Evolutionary conservation across 2,113 vertebrate genomes (phyloP), one percentile per base, ranked within the genome.

Genomic region (Scartelaos histophorus): DNA sequence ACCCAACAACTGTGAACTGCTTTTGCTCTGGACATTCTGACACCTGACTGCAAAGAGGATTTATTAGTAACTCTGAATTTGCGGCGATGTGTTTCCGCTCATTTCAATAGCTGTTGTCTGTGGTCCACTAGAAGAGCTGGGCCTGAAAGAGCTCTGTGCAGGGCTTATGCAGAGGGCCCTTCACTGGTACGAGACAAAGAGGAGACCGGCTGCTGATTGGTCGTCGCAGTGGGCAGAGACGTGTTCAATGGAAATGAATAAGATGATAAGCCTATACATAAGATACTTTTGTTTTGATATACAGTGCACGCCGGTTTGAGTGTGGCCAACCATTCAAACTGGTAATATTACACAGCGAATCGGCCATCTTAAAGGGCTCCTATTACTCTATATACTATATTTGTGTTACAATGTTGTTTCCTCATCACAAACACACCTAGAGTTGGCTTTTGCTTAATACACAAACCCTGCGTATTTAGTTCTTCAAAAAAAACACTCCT

Each of bases 41-140:
- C 34, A 13, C 17, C 19, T 13, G 69, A 22, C 70, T 64, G 9
- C 68, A 29, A 29, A 29, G 29, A 29, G 29, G 29, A 29, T 4
- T 29, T 4, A 29, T 49, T 51, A 47, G 54, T 13, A 24, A n/a
- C 22, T 22, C 29, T 81, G 72, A 67, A 10, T 69, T 61, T 67
- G 54, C 53, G 16, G 58, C 68, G 68, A 53, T 54, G 13, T 57
- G 21, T 77, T 67, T 75, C 79, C 91, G 66, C 82, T 88, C 78
- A 70, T 90, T 85, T 90, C 84, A 87, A 86, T 94, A 95, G 90
- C 92, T 93, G 84, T 89, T 90, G 85, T 95, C 95, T 92, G 94
- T 90, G 81, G 58, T 38, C 74, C 92, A 79, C 83, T 83, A 89
- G 84, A 88, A 83, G 83, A 78, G 78, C 88, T 85, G 82, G 77